Base-by-base conservation (phyloP, 2,888 invertebrate genomes). In the Mythimna loreyi region DNA sequence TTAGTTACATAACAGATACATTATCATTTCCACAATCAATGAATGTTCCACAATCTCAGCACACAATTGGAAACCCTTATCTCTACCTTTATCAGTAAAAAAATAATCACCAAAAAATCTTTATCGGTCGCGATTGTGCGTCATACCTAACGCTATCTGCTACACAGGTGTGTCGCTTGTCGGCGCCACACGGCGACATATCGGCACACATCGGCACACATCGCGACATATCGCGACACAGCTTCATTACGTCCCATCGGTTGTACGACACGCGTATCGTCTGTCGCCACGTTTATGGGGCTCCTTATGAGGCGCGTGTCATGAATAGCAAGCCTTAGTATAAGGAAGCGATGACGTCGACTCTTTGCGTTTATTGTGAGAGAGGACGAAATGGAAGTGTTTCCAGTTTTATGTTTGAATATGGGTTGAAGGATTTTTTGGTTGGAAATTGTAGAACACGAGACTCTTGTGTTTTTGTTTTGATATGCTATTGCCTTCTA, bases 131-230 rank as follows among this genome's bases (percentile, higher is more conserved):
- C 62, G 56, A 16, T 53, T 45, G 49, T 59, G 64, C 53, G 45
- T n/a, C 43, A 33, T 7, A 40, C 65, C 68, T 61, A 70, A 52
- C 67, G 82, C 77, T 87, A 87, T 88, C 85, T 78, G 2, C 52
- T n/a, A 23, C 67, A 76, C 87, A 89, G 89, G 89, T 89, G 89
- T 82, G 66, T 56, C 67, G 66, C 79, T 74, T 89, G 89, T 89
- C 85, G 73, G 58, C 72, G 69, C 80, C 86, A 86, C 84, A 79
- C 83, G 81, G 85, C 75, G 75, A 45, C 72, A 58, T 43, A 57
- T 73, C 72, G 80, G 82, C 79, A 72, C 73, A 78, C 84, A 57
- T 73, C 72, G 80, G 82, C 79, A 72, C 73, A 78, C 84, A 86
- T 73, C 72, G 80, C 83, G 81, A 75, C 70, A 79, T 85, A 86